phyloP scores from a whole-genome alignment of 64 coral and sea anemone genomes.

The Montipora cactus region DNA sequence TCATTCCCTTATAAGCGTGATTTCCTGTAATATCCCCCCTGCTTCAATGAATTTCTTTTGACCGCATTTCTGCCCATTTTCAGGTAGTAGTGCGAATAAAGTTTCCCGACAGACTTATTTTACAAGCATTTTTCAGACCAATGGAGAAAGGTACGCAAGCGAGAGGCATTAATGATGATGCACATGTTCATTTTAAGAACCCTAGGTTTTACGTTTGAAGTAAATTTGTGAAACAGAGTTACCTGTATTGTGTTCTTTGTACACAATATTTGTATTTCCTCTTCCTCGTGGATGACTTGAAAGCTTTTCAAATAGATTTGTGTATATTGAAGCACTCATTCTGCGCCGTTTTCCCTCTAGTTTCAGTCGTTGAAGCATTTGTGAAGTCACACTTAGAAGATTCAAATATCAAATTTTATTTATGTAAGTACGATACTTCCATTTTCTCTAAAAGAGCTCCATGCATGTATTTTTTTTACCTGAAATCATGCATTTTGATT shows the following conservation, averaged over 20 bases:
- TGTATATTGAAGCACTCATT: too few relatives aligned
- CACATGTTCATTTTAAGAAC: too few relatives aligned
- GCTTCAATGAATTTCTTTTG: neutral
- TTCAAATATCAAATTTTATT: conserved; percentile 76
- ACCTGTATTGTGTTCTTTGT: too few relatives aligned
- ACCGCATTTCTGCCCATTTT: too few relatives aligned
- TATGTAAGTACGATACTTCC: conserved; percentile 69
- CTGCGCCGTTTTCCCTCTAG: conserved; percentile 17
- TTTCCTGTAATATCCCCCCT: too few relatives aligned
- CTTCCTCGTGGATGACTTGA: too few relatives aligned
- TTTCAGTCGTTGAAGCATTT: conserved; percentile 75
- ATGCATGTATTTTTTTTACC: neutral
- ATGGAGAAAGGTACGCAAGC: conserved; percentile 73
- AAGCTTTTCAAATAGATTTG: too few relatives aligned
- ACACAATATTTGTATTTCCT: too few relatives aligned
- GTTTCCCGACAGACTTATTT: conserved; percentile 85
- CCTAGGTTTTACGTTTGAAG: too few relatives aligned
- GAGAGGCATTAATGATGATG: neutral
- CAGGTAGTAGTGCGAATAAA: conserved; percentile 92
- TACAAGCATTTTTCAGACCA: conserved; percentile 91
- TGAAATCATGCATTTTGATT: neutral
- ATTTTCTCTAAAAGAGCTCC: neutral
- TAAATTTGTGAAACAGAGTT: too few relatives aligned
- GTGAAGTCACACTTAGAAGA: conserved; percentile 89
- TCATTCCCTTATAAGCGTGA: too few relatives aligned